These are phyloP conservation scores for Pelodiscus sinensis DNA, from an alignment of 2,113 vertebrate genomes.

Conservation along the genomic window DNA sequence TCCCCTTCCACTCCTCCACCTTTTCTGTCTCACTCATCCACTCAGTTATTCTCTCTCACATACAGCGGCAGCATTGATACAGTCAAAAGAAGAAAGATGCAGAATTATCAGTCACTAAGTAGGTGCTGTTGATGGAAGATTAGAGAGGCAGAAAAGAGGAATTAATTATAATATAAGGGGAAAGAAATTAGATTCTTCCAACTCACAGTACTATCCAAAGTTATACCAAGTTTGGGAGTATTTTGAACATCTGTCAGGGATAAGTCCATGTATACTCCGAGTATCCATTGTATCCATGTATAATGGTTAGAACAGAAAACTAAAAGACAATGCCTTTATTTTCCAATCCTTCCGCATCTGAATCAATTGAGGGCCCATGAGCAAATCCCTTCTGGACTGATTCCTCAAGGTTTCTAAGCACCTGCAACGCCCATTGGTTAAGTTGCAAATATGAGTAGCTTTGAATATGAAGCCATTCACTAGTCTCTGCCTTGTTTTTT, in stretches of 20 bases:
- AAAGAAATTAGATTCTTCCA: slow-evolving; percentile 64
- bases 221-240: slow-evolving; percentile 53
- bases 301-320: slow-evolving; percentile 6
- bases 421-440: neutral
- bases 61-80: slow-evolving; percentile 46
- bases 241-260: neutral
- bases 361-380: neutral
- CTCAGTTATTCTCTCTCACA: slow-evolving; percentile 69
- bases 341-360: slow-evolving; percentile 19
- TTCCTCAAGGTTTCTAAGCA: slow-evolving; percentile 5
- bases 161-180: slow-evolving; percentile 72
- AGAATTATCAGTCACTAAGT: slow-evolving; percentile 70
- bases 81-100: slow-evolving; percentile 73
- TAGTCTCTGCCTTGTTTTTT: neutral
- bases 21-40: slow-evolving; percentile 63
- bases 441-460: neutral
- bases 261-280: neutral
- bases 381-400: slow-evolving; percentile 5
- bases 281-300: neutral
- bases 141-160: slow-evolving; percentile 68
- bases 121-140: slow-evolving; percentile 72
- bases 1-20: slow-evolving; percentile 56
- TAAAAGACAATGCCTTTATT: slow-evolving; percentile 1
- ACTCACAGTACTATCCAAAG: slow-evolving; percentile 45
- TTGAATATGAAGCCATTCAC: neutral